Evolutionary conservation across 2,888 invertebrate species (phyloP).

Genomic region (Agrotis clavis): DNA sequence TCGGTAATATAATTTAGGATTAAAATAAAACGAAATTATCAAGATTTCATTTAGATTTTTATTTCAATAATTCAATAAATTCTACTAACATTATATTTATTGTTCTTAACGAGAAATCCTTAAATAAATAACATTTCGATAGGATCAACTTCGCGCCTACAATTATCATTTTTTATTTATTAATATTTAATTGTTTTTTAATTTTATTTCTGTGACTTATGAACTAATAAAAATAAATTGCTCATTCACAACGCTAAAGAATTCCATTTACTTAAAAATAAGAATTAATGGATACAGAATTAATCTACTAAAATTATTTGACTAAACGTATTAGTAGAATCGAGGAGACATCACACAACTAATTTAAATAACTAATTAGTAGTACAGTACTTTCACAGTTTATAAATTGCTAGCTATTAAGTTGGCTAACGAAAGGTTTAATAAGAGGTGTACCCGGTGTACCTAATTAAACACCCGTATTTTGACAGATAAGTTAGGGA

Average conservation of each 20-base stretch:
- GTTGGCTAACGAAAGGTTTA: no score
- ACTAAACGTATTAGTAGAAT: conserved; percentile 43
- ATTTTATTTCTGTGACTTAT: conserved; percentile 58
- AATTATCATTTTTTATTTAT: conserved; percentile 47
- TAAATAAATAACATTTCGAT: conserved; percentile 76
- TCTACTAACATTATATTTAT: conserved; percentile 74
- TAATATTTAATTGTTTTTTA: conserved; percentile 25
- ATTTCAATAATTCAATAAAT: conserved; percentile 79
- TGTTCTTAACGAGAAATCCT: conserved; percentile 66
- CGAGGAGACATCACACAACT: conserved; percentile 36
- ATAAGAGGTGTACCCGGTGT: no score
- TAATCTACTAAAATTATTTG: conserved; percentile 31
- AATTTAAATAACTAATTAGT: conserved; percentile 29
- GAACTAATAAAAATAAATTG: conserved; percentile 65
- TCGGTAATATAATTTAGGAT: background rate
- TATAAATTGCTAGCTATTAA: no score
- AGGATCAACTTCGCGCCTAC: conserved; percentile 68
- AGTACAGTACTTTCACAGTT: no score
- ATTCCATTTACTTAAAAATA: conserved; percentile 56
- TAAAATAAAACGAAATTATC: conserved; percentile 20
- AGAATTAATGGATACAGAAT: conserved; percentile 30
- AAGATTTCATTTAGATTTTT: conserved; percentile 60
- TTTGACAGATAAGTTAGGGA: no score
- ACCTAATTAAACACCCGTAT: no score
- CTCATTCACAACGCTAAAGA: conserved; percentile 72